These are phyloP conservation scores for Alcedo atthis DNA, from an alignment of 2,797 vertebrate species.

Conservation along the genomic window DNA sequence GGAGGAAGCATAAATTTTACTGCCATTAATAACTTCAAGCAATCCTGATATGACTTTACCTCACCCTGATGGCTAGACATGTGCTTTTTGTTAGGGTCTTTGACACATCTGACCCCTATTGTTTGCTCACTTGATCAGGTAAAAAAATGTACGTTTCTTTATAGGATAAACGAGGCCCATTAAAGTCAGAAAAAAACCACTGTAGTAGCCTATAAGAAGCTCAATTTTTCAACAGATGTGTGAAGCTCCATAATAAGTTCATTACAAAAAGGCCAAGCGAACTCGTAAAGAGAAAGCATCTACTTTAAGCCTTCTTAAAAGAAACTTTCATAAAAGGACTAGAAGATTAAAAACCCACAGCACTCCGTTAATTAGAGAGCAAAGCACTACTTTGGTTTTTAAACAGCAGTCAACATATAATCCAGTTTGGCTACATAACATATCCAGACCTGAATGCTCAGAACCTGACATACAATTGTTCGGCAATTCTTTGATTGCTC, in stretches of 20 bases:
- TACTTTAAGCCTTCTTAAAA: slow-evolving; percentile 71
- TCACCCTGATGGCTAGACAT: slow-evolving; percentile 83
- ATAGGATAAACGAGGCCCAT: slow-evolving; percentile 80
- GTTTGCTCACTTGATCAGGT: slow-evolving; percentile 83
- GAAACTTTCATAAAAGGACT: slow-evolving; percentile 66
- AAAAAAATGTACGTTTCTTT: slow-evolving; percentile 82
- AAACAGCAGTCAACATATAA: slow-evolving; percentile 53
- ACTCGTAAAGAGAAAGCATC: slow-evolving; percentile 70
- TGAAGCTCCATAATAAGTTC: slow-evolving; percentile 77
- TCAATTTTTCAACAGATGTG: slow-evolving; percentile 75
- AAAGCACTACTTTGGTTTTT: slow-evolving; percentile 55
- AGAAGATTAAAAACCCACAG: slow-evolving; percentile 55
- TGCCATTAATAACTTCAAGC: slow-evolving; percentile 95
- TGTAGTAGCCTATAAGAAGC: slow-evolving; percentile 76
- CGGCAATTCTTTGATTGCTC: slow-evolving; percentile 24
- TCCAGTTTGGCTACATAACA: neutral
- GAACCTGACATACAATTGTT: neutral
- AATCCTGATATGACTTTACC: slow-evolving; percentile 81
- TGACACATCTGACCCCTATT: slow-evolving; percentile 82
- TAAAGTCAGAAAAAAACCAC: slow-evolving; percentile 74
- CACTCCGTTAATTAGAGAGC: slow-evolving; percentile 56
- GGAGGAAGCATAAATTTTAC: slow-evolving; percentile 98
- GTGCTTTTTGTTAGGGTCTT: slow-evolving; percentile 90
- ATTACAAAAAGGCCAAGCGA: slow-evolving; percentile 75
- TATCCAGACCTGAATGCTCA: slow-evolving; percentile 27